Evolutionary conservation across 2,888 invertebrate genomes (phyloP).

Genomic region (Zonitis immaculata): DNA sequence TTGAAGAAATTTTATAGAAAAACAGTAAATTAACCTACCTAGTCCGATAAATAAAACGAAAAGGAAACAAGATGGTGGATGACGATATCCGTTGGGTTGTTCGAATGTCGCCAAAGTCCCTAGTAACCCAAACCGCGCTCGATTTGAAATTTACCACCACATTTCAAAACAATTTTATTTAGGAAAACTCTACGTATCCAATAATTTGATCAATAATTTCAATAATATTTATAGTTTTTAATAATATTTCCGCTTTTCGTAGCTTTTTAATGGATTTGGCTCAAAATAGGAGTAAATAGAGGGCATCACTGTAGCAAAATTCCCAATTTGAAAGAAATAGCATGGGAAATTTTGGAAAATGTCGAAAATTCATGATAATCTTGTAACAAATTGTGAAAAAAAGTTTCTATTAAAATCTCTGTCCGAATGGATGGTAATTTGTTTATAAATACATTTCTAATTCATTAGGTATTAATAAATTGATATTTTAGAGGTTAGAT

Average conservation of each 20-base stretch:
- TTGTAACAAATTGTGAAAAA: conserved; percentile 67
- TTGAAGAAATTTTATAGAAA: too few species aligned
- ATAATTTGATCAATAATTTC: too few species aligned
- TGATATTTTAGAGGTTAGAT: conserved; percentile 63
- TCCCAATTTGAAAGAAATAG: too few species aligned
- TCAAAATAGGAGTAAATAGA: too few species aligned
- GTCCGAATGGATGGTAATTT: conserved; percentile 59
- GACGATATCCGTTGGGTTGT: not conserved
- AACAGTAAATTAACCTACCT: conserved; percentile 5
- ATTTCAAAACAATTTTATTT: not conserved
- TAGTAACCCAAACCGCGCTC: too few species aligned
- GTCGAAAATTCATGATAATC: conserved; percentile 60
- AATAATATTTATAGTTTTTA: too few species aligned
- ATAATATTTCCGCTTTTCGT: too few species aligned
- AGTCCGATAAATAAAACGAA: not conserved
- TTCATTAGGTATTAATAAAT: not conserved
- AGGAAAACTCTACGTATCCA: too few species aligned
- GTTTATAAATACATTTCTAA: not conserved
- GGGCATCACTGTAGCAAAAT: not conserved
- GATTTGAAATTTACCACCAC: not conserved
- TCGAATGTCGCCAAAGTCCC: not conserved
- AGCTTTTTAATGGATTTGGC: too few species aligned
- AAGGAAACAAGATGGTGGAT: conserved; percentile 8
- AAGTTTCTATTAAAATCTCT: conserved; percentile 63
- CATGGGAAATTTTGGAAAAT: conserved; percentile 27